Percentiles rank a stretch among this genome's conserved stretches.
Conservation (phyloP, 2,113 vertebrate species). For the Tonatia bakeri region DNA sequence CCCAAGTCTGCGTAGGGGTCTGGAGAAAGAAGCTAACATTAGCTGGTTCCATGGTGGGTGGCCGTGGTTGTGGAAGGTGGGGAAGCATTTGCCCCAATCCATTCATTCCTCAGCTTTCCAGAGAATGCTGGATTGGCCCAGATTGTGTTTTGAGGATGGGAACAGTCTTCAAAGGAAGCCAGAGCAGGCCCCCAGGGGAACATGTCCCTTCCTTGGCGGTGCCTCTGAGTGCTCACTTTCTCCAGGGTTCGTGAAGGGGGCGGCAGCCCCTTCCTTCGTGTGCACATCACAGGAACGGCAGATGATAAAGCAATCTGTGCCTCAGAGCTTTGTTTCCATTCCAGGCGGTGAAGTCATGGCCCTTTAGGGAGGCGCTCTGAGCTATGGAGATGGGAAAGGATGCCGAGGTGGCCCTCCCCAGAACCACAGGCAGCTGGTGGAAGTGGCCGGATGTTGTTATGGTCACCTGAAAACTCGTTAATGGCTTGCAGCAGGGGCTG, state of each 20-base stretch:
- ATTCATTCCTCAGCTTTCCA: neutral
- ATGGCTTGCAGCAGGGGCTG: neutral
- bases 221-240: neutral
- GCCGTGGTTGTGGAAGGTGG: fast-evolving
- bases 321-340: neutral
- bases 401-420: neutral
- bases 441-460: neutral
- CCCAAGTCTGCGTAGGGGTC: neutral
- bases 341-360: neutral
- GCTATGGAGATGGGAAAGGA: neutral
- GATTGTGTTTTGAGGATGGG: neutral
- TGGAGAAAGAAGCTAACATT: neutral
- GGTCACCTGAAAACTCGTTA: neutral
- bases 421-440: conserved; percentile 41
- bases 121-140: neutral
- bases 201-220: fast-evolving
- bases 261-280: neutral
- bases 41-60: neutral
- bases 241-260: neutral
- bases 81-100: too few species aligned
- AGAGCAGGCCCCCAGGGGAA: neutral
- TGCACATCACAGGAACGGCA: conserved; percentile 1
- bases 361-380: neutral
- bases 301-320: neutral
- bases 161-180: neutral